These are phyloP conservation scores for Carcina quercana DNA, from an alignment of 2,888 invertebrate genomes.

Conservation along the genomic window DNA sequence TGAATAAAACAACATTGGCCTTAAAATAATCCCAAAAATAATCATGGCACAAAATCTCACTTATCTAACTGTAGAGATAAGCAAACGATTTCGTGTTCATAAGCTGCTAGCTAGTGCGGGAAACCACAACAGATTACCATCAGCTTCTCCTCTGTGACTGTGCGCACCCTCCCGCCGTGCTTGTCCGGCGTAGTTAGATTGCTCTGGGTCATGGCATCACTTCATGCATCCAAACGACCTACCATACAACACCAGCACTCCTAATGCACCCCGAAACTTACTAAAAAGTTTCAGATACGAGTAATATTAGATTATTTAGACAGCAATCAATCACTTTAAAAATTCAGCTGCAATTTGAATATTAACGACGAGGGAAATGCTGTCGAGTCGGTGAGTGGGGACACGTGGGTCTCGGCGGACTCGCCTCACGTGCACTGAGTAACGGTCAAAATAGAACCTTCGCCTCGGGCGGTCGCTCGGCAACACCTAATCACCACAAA, in stretches of 20 bases:
- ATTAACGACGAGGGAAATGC: slow-evolving; percentile 13
- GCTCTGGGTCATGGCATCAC: slow-evolving; percentile 62
- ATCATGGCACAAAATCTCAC: no score
- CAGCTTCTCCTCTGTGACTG: slow-evolving; percentile 61
- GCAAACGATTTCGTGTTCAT: no score
- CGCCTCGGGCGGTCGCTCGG: slow-evolving; percentile 49
- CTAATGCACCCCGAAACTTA: slow-evolving; percentile 7
- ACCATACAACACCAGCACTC: slow-evolving; percentile 11
- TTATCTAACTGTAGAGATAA: no score
- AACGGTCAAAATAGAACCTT: slow-evolving; percentile 57
- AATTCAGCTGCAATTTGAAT: slow-evolving; percentile 8
- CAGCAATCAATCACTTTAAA: slow-evolving; percentile 14
- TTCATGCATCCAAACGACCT: slow-evolving; percentile 8
- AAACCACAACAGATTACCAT: slow-evolving; percentile 58
- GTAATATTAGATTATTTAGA: slow-evolving; percentile 6
- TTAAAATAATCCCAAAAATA: no score
- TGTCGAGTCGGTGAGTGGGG: slow-evolving; percentile 16
- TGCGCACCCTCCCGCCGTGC: slow-evolving; percentile 45
- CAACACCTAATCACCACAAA: slow-evolving; percentile 67
- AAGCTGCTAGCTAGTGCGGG: no score
- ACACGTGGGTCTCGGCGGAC: slow-evolving; percentile 31
- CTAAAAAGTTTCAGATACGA: slow-evolving; percentile 7
- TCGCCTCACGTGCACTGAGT: slow-evolving; percentile 56
- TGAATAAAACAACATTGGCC: no score
- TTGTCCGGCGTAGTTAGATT: slow-evolving; percentile 43